Evolutionary conservation across 2,113 vertebrate genomes (phyloP).

Genomic region (Ceyx margarethae): DNA sequence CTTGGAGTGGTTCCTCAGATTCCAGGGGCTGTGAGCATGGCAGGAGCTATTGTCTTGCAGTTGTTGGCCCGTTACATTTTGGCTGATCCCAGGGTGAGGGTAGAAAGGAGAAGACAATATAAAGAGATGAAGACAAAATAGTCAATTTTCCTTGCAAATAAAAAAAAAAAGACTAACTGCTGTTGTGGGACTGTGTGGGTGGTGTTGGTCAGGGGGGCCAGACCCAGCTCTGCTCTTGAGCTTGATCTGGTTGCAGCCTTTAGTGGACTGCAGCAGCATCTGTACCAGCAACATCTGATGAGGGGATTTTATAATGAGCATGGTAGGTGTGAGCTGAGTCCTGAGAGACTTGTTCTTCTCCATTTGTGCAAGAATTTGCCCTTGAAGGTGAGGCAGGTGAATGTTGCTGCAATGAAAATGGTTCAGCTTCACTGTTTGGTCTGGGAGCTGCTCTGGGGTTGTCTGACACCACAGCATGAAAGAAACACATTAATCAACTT

Average conservation of each 20-base stretch:
- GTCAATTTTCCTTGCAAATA: background rate
- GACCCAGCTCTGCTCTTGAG: background rate
- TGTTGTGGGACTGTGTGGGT: background rate
- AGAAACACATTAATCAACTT: background rate
- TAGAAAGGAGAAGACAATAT: background rate
- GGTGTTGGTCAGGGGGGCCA: background rate
- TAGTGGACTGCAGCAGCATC: background rate
- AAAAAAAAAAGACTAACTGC: background rate
- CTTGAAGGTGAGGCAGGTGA: background rate
- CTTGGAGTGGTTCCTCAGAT: background rate
- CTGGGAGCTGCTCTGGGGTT: background rate
- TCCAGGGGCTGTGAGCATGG: background rate
- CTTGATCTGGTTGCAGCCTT: background rate
- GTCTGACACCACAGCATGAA: background rate
- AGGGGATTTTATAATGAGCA: background rate
- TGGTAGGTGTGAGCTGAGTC: rapidly evolving
- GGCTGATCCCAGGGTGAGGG: background rate
- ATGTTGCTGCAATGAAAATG: background rate
- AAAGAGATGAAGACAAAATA: background rate
- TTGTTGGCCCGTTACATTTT: background rate
- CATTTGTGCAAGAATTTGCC: background rate
- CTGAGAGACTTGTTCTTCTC: background rate
- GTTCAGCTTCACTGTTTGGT: rapidly evolving
- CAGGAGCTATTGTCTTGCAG: background rate
- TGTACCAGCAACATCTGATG: background rate